These are phyloP conservation scores for Chrosomus eos DNA, from an alignment of 2,797 vertebrate species.

Conservation along the genomic window DNA sequence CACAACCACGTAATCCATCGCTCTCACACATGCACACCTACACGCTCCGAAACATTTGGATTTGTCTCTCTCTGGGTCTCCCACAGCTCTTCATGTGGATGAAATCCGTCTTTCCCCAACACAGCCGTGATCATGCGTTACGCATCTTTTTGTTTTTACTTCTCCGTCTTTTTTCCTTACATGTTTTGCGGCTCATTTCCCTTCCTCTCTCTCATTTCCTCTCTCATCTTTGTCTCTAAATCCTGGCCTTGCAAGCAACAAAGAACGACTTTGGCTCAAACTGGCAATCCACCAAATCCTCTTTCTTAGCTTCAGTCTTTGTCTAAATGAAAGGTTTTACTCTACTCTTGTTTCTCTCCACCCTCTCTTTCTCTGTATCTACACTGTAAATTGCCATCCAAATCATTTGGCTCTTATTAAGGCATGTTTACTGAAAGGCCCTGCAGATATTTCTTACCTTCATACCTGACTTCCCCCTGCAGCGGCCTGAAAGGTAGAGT, in stretches of 20 bases:
- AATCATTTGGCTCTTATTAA: slow-evolving; percentile 22
- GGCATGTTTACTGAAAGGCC: slow-evolving; percentile 14
- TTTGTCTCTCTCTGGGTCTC: slow-evolving; percentile 20
- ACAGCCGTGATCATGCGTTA: slow-evolving; percentile 41
- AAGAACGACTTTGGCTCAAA: slow-evolving; percentile 73
- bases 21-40: slow-evolving; percentile 29
- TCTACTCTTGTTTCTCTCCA: background rate
- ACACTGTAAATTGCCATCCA: slow-evolving; percentile 19
- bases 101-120: slow-evolving; percentile 32
- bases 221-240: slow-evolving; percentile 58
- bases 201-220: slow-evolving; percentile 7
- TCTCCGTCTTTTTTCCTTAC: background rate
- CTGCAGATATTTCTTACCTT: slow-evolving; percentile 20
- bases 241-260: slow-evolving; percentile 72
- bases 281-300: slow-evolving; percentile 73
- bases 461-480: slow-evolving; percentile 15
- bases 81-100: background rate
- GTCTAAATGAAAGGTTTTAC: slow-evolving; percentile 66
- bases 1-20: slow-evolving; percentile 34
- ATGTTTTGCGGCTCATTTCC: slow-evolving; percentile 12
- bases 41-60: slow-evolving; percentile 20
- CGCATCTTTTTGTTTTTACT: slow-evolving; percentile 34
- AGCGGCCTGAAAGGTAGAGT: slow-evolving; percentile 29
- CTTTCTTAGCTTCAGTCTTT: slow-evolving; percentile 69
- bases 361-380: slow-evolving; percentile 18